A percentile compares a stretch with the other conserved stretches of the same genome.
Evolutionary conservation across 2,888 invertebrate species (phyloP).

Genomic region (Limnephilus lunatus): DNA sequence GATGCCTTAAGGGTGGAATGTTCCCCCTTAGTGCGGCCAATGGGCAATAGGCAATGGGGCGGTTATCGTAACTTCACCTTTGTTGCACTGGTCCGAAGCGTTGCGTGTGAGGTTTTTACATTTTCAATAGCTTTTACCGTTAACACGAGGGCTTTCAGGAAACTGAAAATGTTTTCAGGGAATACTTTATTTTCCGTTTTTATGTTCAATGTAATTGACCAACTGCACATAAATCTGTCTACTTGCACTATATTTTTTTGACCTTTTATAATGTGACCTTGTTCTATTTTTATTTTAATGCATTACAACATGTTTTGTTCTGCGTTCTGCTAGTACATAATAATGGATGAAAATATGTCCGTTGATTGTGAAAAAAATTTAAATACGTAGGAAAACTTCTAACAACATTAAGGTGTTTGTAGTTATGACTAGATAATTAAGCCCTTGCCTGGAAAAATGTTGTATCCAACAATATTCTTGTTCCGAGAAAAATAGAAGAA

Average conservation of each 20-base stretch:
- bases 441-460: too few relatives aligned
- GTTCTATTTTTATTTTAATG: background rate
- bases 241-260: background rate
- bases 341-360: too few relatives aligned
- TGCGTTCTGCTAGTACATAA: too few relatives aligned
- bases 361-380: too few relatives aligned
- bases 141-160: background rate
- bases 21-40: background rate
- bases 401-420: too few relatives aligned
- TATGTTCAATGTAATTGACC: background rate
- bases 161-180: background rate
- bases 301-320: background rate
- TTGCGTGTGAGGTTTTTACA: slow-evolving; percentile 27
- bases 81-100: background rate
- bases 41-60: background rate
- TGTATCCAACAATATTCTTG: too few relatives aligned
- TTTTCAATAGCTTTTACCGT: slow-evolving; percentile 24
- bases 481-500: too few relatives aligned
- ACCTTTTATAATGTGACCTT: background rate
- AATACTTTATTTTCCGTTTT: background rate
- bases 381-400: too few relatives aligned
- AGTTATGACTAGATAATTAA: too few relatives aligned
- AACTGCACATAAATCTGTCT: background rate
- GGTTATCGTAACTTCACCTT: background rate
- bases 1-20: background rate